Conservation (phyloP, 1,140 invertebrate genomes). For the Adoxophyes honmai region DNA sequence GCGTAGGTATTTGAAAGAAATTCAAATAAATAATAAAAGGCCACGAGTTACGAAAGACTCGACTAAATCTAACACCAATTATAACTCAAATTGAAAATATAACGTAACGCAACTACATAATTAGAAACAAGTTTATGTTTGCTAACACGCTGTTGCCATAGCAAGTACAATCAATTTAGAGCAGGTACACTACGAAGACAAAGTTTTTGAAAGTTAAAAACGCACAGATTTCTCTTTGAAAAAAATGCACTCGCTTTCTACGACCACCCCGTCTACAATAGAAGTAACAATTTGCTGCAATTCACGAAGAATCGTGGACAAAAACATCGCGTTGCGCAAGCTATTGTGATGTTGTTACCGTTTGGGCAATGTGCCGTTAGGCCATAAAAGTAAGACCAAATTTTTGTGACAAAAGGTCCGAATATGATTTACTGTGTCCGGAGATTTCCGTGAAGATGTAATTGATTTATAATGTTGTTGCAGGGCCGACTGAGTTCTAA, state of each 20-base stretch:
- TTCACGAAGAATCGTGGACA: slow-evolving; percentile 52
- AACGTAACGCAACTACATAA: not conserved
- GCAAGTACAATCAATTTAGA: not conserved
- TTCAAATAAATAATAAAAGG: no score
- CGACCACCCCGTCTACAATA: slow-evolving; percentile 45
- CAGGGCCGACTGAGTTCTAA: not conserved
- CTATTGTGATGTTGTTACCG: slow-evolving; percentile 47
- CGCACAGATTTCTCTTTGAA: slow-evolving; percentile 13
- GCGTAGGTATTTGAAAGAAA: no score
- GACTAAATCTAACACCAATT: not conserved
- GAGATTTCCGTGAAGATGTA: slow-evolving; percentile 12
- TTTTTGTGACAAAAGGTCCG: slow-evolving; percentile 54
- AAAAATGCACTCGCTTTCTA: slow-evolving; percentile 35
- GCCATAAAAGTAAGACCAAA: slow-evolving; percentile 45
- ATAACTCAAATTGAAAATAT: not conserved
- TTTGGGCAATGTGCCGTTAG: slow-evolving; percentile 56
- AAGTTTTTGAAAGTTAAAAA: not conserved
- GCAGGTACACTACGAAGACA: slow-evolving; percentile 2
- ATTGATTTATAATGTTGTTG: slow-evolving; percentile 6
- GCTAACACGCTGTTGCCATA: not conserved
- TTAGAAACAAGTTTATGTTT: not conserved
- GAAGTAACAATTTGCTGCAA: slow-evolving; percentile 32
- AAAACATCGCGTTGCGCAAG: slow-evolving; percentile 58
- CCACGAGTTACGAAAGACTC: no score
- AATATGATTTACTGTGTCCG: slow-evolving; percentile 57